phyloP scores from a whole-genome alignment of 2,888 invertebrate species.

The Quadroppia sp. region DNA sequence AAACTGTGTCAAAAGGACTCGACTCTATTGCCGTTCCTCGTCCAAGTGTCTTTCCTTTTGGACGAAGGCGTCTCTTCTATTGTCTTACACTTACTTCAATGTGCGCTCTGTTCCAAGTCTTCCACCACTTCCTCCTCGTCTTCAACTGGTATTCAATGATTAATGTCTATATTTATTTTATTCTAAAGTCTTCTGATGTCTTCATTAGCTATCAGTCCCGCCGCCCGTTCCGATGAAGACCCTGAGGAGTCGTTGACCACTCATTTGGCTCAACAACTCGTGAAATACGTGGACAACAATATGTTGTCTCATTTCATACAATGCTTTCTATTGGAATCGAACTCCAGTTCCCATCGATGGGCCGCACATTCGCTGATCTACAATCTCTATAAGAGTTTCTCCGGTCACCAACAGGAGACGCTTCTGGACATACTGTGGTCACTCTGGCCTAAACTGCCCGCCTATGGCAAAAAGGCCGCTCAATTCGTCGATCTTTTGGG shows the following conservation, averaged over 20 bases:
- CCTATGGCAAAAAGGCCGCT: slow-evolving; percentile 86
- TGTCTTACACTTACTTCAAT: slow-evolving; percentile 80
- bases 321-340: slow-evolving; percentile 87
- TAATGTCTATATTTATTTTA: not conserved
- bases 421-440: slow-evolving; percentile 81
- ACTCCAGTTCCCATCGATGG: slow-evolving; percentile 87
- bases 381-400: slow-evolving; percentile 64
- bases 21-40: slow-evolving; percentile 74
- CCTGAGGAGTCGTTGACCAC: slow-evolving; percentile 44
- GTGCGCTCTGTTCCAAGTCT: slow-evolving; percentile 66
- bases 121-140: slow-evolving; percentile 42
- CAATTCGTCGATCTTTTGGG: slow-evolving; percentile 96
- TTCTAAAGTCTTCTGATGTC: slow-evolving; percentile 35
- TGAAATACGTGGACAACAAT: slow-evolving; percentile 56
- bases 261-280: slow-evolving; percentile 58
- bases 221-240: not conserved
- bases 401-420: slow-evolving; percentile 68
- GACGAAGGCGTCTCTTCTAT: slow-evolving; percentile 88
- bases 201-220: slow-evolving; percentile 47
- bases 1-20: slow-evolving; percentile 73
- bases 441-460: slow-evolving; percentile 82
- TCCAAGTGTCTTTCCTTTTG: slow-evolving; percentile 71
- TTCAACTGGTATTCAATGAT: slow-evolving; percentile 44
- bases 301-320: slow-evolving; percentile 72
- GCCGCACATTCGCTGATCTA: slow-evolving; percentile 88